Evolutionary conservation across 2,888 invertebrate species (phyloP).

Genomic region (Balanococcus diminutus): DNA sequence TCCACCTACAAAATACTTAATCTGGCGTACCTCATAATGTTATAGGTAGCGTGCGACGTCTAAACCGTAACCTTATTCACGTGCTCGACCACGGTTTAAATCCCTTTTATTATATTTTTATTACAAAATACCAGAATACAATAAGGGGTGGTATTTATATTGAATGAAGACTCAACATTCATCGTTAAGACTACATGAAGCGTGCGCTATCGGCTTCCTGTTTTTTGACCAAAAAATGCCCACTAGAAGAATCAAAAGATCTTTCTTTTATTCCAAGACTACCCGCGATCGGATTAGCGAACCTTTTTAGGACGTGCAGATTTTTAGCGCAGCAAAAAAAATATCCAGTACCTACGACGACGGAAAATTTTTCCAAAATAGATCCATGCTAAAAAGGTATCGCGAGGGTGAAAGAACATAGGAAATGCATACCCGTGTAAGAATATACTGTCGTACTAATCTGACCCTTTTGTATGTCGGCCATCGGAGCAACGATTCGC

Average conservation of each 20-base stretch:
- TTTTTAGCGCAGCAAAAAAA: conserved; percentile 10
- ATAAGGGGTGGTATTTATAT: conserved; percentile 51
- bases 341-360: background rate
- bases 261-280: conserved; percentile 36
- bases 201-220: conserved; percentile 55
- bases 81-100: conserved; percentile 49
- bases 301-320: conserved; percentile 44
- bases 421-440: conserved; percentile 42
- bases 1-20: conserved; percentile 50
- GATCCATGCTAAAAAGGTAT: conserved; percentile 21
- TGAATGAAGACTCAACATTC: conserved; percentile 49
- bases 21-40: conserved; percentile 8
- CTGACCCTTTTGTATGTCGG: conserved; percentile 25
- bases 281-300: conserved; percentile 53
- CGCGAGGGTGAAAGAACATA: conserved; percentile 29
- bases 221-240: conserved; percentile 55
- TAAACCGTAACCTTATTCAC: conserved; percentile 46
- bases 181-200: conserved; percentile 48
- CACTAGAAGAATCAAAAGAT: conserved; percentile 54
- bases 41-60: conserved; percentile 23
- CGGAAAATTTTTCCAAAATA: conserved; percentile 14
- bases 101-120: conserved; percentile 53
- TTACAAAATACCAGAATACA: conserved; percentile 54
- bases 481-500: conserved; percentile 11
- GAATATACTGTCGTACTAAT: conserved; percentile 44